Evolutionary conservation across 2,113 vertebrate genomes (phyloP).

Genomic region (Hemibagrus wyckioides): DNA sequence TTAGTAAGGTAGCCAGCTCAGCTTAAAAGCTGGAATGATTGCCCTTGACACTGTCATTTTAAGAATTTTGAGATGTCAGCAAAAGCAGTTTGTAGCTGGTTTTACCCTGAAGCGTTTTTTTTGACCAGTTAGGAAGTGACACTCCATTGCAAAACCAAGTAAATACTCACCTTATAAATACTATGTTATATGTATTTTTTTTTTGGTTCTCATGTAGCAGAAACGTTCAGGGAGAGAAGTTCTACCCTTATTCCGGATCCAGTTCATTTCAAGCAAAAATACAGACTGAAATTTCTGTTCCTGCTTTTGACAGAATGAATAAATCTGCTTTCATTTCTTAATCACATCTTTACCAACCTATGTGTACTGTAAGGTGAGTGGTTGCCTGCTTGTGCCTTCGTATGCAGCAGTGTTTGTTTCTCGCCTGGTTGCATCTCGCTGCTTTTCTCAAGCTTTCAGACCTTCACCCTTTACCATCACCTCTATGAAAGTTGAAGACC

Average conservation of each 20-base stretch:
- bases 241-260: not conserved
- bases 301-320: not conserved
- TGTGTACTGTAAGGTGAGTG: conserved; percentile 26
- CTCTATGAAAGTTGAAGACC: not conserved
- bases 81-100: conserved; percentile 21
- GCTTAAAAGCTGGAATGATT: conserved; percentile 26
- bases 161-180: not conserved
- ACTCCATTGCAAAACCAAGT: conserved; percentile 9
- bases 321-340: conserved; percentile 36
- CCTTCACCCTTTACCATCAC: not conserved
- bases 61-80: conserved; percentile 13
- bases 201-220: conserved; percentile 27
- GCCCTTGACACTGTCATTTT: conserved; percentile 13
- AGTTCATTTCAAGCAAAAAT: conserved; percentile 13
- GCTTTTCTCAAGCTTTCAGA: not conserved
- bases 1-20: conserved; percentile 26
- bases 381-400: conserved; percentile 34
- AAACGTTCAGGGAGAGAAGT: not conserved
- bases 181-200: not conserved
- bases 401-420: conserved; percentile 27
- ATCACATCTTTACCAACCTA: conserved; percentile 46
- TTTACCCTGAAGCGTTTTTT: not conserved
- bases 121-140: not conserved
- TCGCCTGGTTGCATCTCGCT: not conserved
- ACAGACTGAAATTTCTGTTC: not conserved